Base-by-base conservation (phyloP, 1,140 invertebrate species). In the Sitobion miscanthi region DNA sequence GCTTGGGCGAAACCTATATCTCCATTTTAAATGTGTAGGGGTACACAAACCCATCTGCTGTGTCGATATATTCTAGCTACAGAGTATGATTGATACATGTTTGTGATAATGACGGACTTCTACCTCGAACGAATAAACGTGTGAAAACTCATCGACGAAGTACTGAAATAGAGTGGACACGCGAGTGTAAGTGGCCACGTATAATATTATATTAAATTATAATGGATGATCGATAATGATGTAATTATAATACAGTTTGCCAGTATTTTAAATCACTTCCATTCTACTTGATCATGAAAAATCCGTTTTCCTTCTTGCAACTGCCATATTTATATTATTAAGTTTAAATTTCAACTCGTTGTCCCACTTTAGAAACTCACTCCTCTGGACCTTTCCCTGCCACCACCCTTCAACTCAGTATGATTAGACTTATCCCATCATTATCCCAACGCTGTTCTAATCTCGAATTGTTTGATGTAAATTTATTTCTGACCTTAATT, bases 401-500 rank as follows among this genome's bases (percentile, higher is more conserved):
- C 14, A 17, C 0, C n/a, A 69, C 11, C 62, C 62, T 30, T n/a
- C 17, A 14, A 3, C 62, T 77, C 30, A 77, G 14, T 35, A 35
- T 77, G 14, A 77, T 17, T 17, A n/a, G 11, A 69, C 62, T 69
- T 69, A 69, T n/a, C 62, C 62, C 30, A 77, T 77, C 3, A 77
- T 77, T 77, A 77, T n/a, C 62, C 30, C n/a, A n/a, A 77, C 62
- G 4, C 62, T 77, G 62, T 77, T 77, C n/a, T 77, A 77, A 77
- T 77, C n/a, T 69, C 5, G 30, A 35, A 77, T 30, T 5, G 62
- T n/a, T 69, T n/a, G 30, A 77, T 77, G 30, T 77, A 77, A 77
- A 77, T 77, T 77, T 77, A 77, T 77, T 77, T 77, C 14, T 77
- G 62, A n/a, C 62, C 30, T 77, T 77, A n/a, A 77, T 77, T 77